Conservation (phyloP, 2,888 invertebrate genomes). For the Toxonevra muliebris region DNA sequence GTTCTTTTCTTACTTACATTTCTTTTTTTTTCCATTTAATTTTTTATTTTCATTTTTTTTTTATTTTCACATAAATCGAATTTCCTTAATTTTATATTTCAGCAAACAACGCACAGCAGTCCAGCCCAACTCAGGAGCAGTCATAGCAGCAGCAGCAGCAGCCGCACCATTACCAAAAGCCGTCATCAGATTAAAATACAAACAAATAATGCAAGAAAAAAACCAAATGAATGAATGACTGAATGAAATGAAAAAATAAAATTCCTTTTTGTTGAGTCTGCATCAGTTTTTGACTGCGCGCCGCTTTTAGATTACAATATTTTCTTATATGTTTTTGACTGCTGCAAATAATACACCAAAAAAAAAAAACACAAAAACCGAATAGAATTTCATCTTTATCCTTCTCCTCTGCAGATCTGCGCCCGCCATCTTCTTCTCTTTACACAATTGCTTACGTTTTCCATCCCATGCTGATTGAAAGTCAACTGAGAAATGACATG, state of each 20-base stretch:
- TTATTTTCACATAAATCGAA: constrained; percentile 52
- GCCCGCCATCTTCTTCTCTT: too few species aligned
- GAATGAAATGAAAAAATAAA: too few species aligned
- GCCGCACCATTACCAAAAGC: constrained; percentile 13
- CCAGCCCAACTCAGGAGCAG: constrained; percentile 6
- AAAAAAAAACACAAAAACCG: too few species aligned
- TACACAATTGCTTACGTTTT: too few species aligned
- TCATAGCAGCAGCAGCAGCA: neutral
- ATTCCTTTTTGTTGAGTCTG: neutral
- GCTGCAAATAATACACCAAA: neutral
- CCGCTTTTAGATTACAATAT: constrained; percentile 10
- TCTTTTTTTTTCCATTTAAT: neutral
- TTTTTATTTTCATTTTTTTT: neutral
- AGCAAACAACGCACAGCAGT: constrained; percentile 35
- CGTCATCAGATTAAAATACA: constrained; percentile 19
- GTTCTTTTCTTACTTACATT: constrained; percentile 11
- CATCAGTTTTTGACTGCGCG: neutral
- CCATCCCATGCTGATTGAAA: too few species aligned
- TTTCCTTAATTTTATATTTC: constrained; percentile 52
- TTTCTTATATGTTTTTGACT: constrained; percentile 29
- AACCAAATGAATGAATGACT: neutral
- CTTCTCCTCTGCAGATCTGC: too few species aligned
- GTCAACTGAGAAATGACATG: too few species aligned
- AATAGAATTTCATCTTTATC: too few species aligned
- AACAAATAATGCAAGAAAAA: constrained; percentile 6